Evolutionary conservation across 1,140 invertebrate genomes (phyloP), one percentile per base, ranked within the genome.

Genomic region (Coptotermes formosanus): DNA sequence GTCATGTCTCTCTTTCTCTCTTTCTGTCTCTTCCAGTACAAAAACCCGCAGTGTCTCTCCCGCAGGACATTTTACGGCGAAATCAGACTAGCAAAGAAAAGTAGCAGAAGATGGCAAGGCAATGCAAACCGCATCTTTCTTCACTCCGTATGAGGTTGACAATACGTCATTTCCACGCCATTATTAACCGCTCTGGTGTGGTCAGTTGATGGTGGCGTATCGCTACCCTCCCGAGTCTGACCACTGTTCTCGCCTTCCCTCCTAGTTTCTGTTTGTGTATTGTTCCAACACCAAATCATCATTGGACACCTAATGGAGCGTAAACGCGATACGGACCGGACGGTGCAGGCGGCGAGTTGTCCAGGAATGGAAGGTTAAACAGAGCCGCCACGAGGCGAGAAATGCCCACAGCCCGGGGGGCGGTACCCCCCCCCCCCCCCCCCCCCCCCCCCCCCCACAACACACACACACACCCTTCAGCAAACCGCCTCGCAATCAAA

Each of bases 231-330:
- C 64, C 55, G 55, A 59, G 55, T 59, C 55, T 19, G 55, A 59
- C 55, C 55, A 23, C 21, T 23, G 55, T 59, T 59, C 55, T 59
- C 55, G 55, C 55, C 64, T 30, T 75, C 25, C 64, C 64, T 30
- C n/a, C 64, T 14, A 75, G 64, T 75, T 75, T 75, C 64, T 75
- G 64, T 75, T 83, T 83, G 82, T 83, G 81, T 84, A 84, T 59
- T 84, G 86, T 82, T 81, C 82, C 52, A 38, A 25, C 52, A 19
- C 85, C 59, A 81, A 48, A 86, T 86, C 64, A 86, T 86, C 85
- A 83, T 85, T 69, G 85, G 85, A 44, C 32, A 82, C 19, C 82
- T 86, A 86, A 86, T 86, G 86, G 86, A 86, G 82, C 83, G 86
- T 82, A 45, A 86, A 83, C 82, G 86, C 86, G 86, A 86, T 86